These are phyloP conservation scores for Xiphophorus couchianus DNA, from an alignment of 2,113 vertebrate genomes.

Conservation along the genomic window DNA sequence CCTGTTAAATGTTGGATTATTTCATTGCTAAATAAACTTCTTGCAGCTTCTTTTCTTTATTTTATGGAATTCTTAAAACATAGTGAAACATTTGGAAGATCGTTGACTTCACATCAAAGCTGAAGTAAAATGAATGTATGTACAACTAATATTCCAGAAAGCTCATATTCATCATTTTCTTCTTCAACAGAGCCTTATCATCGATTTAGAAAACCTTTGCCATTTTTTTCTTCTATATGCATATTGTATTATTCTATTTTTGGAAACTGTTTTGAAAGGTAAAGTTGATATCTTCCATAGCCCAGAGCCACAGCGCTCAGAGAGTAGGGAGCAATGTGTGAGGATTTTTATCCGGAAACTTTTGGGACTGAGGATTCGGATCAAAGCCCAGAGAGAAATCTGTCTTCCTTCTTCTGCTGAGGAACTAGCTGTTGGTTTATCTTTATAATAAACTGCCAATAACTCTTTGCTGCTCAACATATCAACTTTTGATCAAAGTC, in stretches of 20 bases:
- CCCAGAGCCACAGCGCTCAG: conserved; percentile 42
- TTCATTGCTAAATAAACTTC: conserved; percentile 5
- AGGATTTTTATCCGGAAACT: conserved; percentile 45
- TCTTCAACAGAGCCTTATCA: conserved; percentile 6
- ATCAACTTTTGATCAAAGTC: conserved; percentile 49
- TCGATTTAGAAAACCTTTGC: conserved; percentile 4
- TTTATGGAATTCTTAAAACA: conserved; percentile 4
- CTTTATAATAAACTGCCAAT: conserved; percentile 42
- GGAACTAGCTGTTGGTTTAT: conserved; percentile 44
- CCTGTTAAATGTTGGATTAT: background rate
- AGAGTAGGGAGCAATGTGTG: conserved; percentile 21
- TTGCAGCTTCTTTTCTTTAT: background rate
- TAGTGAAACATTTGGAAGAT: conserved; percentile 1
- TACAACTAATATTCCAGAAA: background rate
- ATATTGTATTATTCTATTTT: conserved; percentile 9
- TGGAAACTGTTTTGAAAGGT: conserved; percentile 31
- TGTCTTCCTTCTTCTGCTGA: conserved; percentile 21
- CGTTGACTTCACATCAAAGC: conserved; percentile 35
- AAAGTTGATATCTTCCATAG: conserved; percentile 30
- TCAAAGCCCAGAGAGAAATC: conserved; percentile 29
- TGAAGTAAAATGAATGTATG: conserved; percentile 25
- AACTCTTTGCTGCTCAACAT: conserved; percentile 17
- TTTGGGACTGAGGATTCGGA: conserved; percentile 42
- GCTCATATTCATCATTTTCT: conserved; percentile 10
- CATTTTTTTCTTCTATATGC: background rate